Conservation (phyloP, 2,888 invertebrate genomes). For the Palloptera scutellata region DNA sequence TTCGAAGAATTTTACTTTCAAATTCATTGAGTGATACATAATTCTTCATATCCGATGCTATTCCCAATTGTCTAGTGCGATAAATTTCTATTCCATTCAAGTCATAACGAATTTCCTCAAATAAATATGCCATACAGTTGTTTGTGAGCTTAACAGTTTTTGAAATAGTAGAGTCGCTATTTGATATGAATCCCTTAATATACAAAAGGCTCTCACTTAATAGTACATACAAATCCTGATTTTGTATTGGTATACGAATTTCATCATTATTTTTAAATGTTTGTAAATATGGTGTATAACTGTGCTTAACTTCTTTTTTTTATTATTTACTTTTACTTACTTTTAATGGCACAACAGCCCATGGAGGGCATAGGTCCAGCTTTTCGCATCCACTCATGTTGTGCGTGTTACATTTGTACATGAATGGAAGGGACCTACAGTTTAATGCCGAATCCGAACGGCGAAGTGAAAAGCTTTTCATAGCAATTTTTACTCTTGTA, state of each 20-base stretch:
- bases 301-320: conserved; percentile 46
- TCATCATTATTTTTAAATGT: conserved; percentile 46
- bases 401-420: no score
- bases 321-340: no score
- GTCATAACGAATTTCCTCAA: conserved; percentile 55
- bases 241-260: conserved; percentile 41
- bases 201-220: conserved; percentile 49
- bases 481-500: no score
- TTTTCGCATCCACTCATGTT: no score
- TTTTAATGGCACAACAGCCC: no score
- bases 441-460: no score
- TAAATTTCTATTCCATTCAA: conserved; percentile 54
- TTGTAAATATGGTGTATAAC: conserved; percentile 46
- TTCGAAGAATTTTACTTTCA: conserved; percentile 33
- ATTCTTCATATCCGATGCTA: conserved; percentile 54
- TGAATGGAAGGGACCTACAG: no score
- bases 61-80: conserved; percentile 47
- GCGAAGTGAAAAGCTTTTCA: no score
- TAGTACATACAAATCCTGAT: conserved; percentile 43
- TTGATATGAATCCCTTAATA: conserved; percentile 41
- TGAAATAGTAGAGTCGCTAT: conserved; percentile 22
- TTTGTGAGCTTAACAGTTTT: conserved; percentile 36
- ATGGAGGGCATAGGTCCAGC: no score
- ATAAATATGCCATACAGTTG: conserved; percentile 48
- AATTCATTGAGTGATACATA: conserved; percentile 49